Evolutionary conservation across 2,113 vertebrate species (phyloP).

Genomic region (Syngnathoides biaculeatus): DNA sequence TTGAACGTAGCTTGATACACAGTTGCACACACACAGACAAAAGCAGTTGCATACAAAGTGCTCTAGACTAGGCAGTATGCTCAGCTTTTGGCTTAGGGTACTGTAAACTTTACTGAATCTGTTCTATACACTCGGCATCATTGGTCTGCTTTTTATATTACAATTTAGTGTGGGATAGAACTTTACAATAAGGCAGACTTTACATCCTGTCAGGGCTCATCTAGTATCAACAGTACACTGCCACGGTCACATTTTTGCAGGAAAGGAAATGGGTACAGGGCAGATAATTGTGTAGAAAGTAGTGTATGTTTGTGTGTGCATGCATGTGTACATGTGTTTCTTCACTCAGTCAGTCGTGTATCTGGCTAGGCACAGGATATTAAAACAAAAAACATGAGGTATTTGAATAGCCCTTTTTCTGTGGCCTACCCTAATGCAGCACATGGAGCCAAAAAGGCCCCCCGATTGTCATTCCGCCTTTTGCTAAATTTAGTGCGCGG

Average conservation of each 20-base stretch:
- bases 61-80: slow-evolving; percentile 1
- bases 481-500: slow-evolving; percentile 40
- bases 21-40: slow-evolving; percentile 7
- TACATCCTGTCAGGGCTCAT: slow-evolving; percentile 6
- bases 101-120: slow-evolving; percentile 14
- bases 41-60: slow-evolving; percentile 27
- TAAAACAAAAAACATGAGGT: slow-evolving; percentile 52
- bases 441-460: slow-evolving; percentile 31
- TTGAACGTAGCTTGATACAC: slow-evolving; percentile 4
- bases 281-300: not conserved
- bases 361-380: slow-evolving; percentile 25
- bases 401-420: slow-evolving; percentile 23
- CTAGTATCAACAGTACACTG: slow-evolving; percentile 4
- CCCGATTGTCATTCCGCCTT: slow-evolving; percentile 38
- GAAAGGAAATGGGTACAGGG: slow-evolving; percentile 2
- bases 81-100: slow-evolving; percentile 19
- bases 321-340: not conserved
- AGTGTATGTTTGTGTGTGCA: not conserved
- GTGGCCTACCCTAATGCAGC: slow-evolving; percentile 33
- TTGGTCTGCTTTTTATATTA: slow-evolving; percentile 1
- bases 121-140: slow-evolving; percentile 16
- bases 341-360: slow-evolving; percentile 5
- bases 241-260: slow-evolving; percentile 23
- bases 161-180: slow-evolving; percentile 7
- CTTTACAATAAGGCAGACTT: slow-evolving; percentile 24